Evolutionary conservation across 2,888 invertebrate genomes (phyloP).

Genomic region (Lottia gigantea): DNA sequence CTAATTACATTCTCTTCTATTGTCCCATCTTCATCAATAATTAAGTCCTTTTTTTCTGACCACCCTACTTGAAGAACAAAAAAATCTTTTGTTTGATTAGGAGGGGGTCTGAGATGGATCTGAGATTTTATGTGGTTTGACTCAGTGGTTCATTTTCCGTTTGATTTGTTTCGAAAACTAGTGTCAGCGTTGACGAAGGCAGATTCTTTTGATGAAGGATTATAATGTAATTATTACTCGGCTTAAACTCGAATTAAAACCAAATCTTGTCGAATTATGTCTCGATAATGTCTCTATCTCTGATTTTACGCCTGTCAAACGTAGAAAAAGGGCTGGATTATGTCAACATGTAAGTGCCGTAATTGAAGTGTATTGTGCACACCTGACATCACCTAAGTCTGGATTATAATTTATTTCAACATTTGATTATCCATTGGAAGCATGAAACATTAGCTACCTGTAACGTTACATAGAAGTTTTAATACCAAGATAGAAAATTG

Average conservation of each 20-base stretch:
- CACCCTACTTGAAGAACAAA: conserved; percentile 7
- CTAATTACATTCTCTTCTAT: neutral
- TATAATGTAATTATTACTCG: neutral
- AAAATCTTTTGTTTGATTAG: neutral
- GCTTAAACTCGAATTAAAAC: too few relatives aligned
- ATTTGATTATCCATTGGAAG: too few relatives aligned
- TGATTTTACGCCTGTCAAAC: neutral
- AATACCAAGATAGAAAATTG: too few relatives aligned
- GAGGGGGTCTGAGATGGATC: neutral
- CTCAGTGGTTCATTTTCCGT: neutral
- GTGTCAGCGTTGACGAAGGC: neutral
- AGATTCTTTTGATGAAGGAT: neutral
- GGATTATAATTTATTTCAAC: too few relatives aligned
- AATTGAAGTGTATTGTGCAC: neutral
- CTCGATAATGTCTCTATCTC: neutral
- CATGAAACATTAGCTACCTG: too few relatives aligned
- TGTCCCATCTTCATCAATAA: neutral
- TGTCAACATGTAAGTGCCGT: neutral
- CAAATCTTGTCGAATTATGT: neutral
- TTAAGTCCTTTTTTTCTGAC: neutral
- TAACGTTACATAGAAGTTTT: too few relatives aligned
- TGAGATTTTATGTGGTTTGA: neutral
- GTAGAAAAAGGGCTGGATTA: neutral
- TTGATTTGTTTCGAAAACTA: neutral
- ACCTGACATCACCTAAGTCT: neutral